A percentile compares a stretch with the other conserved stretches of the same genome.
These are phyloP conservation scores for Muraenolepis orangiensis DNA, from an alignment of 2,797 vertebrate species.

Conservation along the genomic window DNA sequence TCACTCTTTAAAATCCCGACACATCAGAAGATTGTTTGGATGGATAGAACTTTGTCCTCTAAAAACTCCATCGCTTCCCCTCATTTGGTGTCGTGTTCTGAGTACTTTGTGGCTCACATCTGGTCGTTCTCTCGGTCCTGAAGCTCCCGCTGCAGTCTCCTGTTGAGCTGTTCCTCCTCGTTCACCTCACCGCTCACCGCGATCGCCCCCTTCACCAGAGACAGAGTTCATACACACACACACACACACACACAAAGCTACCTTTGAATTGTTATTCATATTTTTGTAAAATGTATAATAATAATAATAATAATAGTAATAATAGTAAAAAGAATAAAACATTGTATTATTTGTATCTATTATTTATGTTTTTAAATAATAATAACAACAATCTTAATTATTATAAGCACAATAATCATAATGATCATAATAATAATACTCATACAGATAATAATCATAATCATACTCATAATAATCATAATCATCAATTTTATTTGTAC, in stretches of 20 bases:
- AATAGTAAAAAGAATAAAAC: too few relatives aligned
- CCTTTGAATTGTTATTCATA: too few relatives aligned
- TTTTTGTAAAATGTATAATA: background rate
- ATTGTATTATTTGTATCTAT: too few relatives aligned
- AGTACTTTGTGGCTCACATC: constrained; percentile 71
- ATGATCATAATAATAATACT: background rate
- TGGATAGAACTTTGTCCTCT: background rate
- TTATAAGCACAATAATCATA: background rate
- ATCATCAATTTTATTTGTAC: background rate
- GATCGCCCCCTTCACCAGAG: constrained; percentile 32
- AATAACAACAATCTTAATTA: background rate
- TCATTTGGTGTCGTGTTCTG: background rate
- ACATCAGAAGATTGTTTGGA: too few relatives aligned
- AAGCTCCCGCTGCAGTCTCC: constrained; percentile 84
- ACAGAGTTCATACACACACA: background rate
- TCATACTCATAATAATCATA: background rate
- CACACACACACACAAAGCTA: too few relatives aligned
- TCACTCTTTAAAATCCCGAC: too few relatives aligned
- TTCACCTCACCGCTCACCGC: constrained; percentile 71
- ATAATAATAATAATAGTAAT: background rate
- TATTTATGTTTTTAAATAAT: too few relatives aligned
- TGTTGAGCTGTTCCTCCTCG: constrained; percentile 84
- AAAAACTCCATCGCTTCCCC: background rate
- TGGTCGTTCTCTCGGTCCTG: constrained; percentile 85
- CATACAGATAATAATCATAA: too few relatives aligned